Percentiles rank a stretch among this genome's conserved stretches.
phyloP scores from a whole-genome alignment of 1,140 invertebrate species.

The Diuraphis noxia region DNA sequence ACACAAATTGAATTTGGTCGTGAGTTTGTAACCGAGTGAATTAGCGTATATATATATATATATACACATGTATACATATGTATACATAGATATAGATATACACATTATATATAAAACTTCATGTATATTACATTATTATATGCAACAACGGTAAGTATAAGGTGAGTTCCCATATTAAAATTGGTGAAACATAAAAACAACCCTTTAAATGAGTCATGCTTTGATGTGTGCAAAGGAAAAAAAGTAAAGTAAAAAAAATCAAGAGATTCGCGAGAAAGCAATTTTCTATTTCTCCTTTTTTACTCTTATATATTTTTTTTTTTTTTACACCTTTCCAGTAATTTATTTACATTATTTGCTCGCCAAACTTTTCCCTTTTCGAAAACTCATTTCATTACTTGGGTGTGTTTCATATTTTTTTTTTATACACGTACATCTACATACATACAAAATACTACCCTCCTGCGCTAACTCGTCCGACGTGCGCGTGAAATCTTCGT shows the following conservation, averaged over 20 bases:
- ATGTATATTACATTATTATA: neutral
- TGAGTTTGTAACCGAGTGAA: neutral
- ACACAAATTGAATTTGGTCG: neutral
- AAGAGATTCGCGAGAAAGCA: neutral
- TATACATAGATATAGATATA: neutral
- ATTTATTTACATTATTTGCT: conserved; percentile 29
- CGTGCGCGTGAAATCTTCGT: neutral
- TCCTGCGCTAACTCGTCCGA: neutral
- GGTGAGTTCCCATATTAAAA: neutral
- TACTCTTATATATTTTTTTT: neutral
- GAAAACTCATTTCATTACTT: conserved; percentile 40
- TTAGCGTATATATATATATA: neutral
- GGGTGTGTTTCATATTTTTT: conserved; percentile 19
- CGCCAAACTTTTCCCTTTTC: neutral
- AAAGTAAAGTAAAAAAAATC: neutral
- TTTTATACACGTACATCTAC: neutral
- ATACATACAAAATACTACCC: neutral
- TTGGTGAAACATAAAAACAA: neutral
- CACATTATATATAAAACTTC: neutral
- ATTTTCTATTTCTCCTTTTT: conserved; percentile 24
- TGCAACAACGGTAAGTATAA: neutral
- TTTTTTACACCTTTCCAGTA: neutral
- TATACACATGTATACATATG: neutral
- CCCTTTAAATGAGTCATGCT: neutral
- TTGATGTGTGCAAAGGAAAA: neutral